Evolutionary conservation across 1,140 invertebrate species (phyloP).

Genomic region (Scaptomyza hsui): DNA sequence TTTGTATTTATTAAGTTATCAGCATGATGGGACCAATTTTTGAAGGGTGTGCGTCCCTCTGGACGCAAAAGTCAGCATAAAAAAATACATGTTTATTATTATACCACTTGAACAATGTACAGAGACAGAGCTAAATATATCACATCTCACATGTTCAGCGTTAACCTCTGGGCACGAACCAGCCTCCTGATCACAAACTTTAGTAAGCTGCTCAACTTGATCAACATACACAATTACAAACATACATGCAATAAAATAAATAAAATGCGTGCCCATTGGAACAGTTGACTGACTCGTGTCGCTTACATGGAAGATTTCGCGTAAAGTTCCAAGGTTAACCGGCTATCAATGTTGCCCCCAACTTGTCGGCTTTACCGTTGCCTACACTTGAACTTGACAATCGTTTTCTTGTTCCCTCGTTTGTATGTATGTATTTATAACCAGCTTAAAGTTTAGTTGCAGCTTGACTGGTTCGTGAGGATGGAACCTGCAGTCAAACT

Average conservation of each 20-base stretch:
- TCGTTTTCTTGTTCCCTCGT: conserved; percentile 7
- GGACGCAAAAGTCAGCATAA: not conserved
- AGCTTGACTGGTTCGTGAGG: not conserved
- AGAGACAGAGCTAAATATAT: conserved; percentile 23
- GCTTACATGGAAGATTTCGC: conserved; percentile 67
- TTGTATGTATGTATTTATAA: not conserved
- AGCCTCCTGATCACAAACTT: conserved; percentile 26
- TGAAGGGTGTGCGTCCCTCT: not conserved
- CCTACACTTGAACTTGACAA: conserved; percentile 66
- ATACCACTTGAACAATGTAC: not conserved
- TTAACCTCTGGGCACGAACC: conserved; percentile 16
- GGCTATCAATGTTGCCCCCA: conserved; percentile 22
- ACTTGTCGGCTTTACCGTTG: conserved; percentile 59
- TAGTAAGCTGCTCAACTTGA: conserved; percentile 46
- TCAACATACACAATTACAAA: conserved; percentile 15
- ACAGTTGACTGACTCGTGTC: conserved; percentile 64
- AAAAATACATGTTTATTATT: not conserved
- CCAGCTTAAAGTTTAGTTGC: conserved; percentile 7
- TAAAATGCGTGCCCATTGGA: not conserved
- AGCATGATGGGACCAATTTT: conserved; percentile 30
- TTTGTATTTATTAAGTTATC: conserved; percentile 7
- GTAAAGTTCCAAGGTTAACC: conserved; percentile 61
- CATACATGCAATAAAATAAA: not conserved
- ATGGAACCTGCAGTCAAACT: conserved; percentile 3
- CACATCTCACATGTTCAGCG: not conserved